Conservation (phyloP, 2,888 invertebrate species). For the Lochmaea crataegi region DNA sequence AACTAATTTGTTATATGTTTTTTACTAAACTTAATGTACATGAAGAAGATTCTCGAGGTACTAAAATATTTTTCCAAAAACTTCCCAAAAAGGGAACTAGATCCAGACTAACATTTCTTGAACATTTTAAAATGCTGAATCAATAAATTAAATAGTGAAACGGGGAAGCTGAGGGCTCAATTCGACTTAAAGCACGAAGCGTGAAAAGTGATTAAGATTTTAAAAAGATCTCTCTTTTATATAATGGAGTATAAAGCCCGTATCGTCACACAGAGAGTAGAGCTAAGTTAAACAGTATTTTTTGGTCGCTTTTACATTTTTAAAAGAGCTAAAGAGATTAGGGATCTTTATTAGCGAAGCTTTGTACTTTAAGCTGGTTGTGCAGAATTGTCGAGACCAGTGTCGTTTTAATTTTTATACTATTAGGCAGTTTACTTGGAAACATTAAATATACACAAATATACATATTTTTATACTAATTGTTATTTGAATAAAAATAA, state of each 20-base stretch:
- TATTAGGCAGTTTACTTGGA: background rate
- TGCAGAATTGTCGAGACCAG: conserved; percentile 55
- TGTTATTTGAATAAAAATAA: too few species aligned
- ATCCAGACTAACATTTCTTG: conserved; percentile 52
- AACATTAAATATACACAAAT: too few species aligned
- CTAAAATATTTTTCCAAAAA: background rate
- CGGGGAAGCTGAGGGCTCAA: conserved; percentile 44
- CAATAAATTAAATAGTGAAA: conserved; percentile 63
- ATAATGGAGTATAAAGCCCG: conserved; percentile 58
- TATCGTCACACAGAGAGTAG: conserved; percentile 57
- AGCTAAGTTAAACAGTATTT: conserved; percentile 63
- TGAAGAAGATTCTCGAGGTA: background rate
- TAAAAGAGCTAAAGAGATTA: conserved; percentile 62
- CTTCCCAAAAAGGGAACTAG: background rate
- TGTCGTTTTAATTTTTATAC: conserved; percentile 25
- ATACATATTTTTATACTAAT: too few species aligned
- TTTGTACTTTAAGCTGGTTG: conserved; percentile 56
- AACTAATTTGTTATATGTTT: too few species aligned
- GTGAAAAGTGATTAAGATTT: conserved; percentile 65
- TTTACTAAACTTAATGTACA: too few species aligned
- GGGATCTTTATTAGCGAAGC: conserved; percentile 60
- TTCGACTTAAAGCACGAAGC: conserved; percentile 59
- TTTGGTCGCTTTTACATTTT: conserved; percentile 62
- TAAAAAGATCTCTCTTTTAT: conserved; percentile 50
- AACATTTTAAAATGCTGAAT: conserved; percentile 63